Percentiles rank a stretch among this genome's conserved stretches.
phyloP scores from a whole-genome alignment of 2,888 invertebrate genomes.

The Caenorhabditis sp. region DNA sequence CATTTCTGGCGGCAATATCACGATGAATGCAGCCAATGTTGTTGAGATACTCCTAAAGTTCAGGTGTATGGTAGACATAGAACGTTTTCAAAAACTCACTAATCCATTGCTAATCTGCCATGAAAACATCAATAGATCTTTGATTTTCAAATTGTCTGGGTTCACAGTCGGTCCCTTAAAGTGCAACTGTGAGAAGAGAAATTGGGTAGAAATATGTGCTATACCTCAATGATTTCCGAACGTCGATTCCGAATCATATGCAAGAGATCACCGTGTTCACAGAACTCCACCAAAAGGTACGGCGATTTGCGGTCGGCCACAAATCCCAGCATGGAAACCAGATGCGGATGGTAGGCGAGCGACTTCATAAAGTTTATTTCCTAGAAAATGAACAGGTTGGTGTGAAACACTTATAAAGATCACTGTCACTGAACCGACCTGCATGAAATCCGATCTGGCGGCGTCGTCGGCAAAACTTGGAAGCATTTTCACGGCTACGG shows the following conservation, averaged over 20 bases:
- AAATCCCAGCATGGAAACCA: constrained; percentile 74
- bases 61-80: neutral
- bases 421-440: constrained; percentile 43
- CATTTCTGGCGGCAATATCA: constrained; percentile 74
- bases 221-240: constrained; percentile 59
- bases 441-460: constrained; percentile 72
- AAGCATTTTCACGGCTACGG: constrained; percentile 74
- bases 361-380: constrained; percentile 78
- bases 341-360: constrained; percentile 73
- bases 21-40: constrained; percentile 75
- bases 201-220: neutral
- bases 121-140: constrained; percentile 71
- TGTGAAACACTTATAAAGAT: neutral
- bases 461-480: constrained; percentile 75
- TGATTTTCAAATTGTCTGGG: constrained; percentile 66
- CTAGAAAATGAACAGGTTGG: constrained; percentile 37
- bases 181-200: neutral
- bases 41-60: constrained; percentile 67
- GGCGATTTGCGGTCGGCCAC: constrained; percentile 70
- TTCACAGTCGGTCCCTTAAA: constrained; percentile 51
- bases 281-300: constrained; percentile 71
- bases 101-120: constrained; percentile 76
- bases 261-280: constrained; percentile 73
- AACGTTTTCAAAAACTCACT: constrained; percentile 50
- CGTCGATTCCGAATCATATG: constrained; percentile 68